Percentiles rank a stretch among this genome's conserved stretches.
These are phyloP conservation scores for Nyctereutes procyonoides DNA, from an alignment of 2,113 vertebrate genomes.

Conservation along the genomic window DNA sequence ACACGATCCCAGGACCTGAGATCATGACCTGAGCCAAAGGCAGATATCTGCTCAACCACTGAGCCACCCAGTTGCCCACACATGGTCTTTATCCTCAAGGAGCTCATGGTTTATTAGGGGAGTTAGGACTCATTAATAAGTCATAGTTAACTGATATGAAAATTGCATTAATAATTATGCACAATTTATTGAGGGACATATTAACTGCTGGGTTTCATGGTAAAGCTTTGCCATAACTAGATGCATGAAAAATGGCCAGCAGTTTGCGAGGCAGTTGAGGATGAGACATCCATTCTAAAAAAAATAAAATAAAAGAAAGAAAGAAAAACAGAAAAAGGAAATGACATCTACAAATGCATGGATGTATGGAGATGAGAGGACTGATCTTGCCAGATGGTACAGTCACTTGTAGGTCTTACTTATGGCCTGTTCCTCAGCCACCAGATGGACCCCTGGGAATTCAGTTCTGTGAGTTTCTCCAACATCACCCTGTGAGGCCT, in stretches of 20 bases:
- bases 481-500: neutral
- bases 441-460: too few relatives aligned
- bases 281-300: neutral
- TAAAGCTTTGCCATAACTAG: neutral
- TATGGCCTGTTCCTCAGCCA: neutral
- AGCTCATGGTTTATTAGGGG: neutral
- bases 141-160: neutral
- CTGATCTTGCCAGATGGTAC: neutral
- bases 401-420: neutral
- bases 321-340: neutral
- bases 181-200: neutral
- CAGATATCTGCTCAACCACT: too few relatives aligned
- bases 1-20: too few relatives aligned
- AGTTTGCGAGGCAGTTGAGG: neutral
- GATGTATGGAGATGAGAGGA: neutral
- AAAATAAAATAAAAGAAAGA: neutral
- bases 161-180: neutral
- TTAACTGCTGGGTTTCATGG: neutral
- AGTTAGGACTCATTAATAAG: neutral
- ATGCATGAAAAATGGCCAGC: neutral
- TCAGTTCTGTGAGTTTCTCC: neutral
- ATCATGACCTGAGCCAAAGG: too few relatives aligned
- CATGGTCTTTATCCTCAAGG: neutral
- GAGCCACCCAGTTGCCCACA: neutral
- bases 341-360: neutral